These are phyloP conservation scores for Onychomys arenicola DNA, from an alignment of 2,797 vertebrate species.

Conservation along the genomic window DNA sequence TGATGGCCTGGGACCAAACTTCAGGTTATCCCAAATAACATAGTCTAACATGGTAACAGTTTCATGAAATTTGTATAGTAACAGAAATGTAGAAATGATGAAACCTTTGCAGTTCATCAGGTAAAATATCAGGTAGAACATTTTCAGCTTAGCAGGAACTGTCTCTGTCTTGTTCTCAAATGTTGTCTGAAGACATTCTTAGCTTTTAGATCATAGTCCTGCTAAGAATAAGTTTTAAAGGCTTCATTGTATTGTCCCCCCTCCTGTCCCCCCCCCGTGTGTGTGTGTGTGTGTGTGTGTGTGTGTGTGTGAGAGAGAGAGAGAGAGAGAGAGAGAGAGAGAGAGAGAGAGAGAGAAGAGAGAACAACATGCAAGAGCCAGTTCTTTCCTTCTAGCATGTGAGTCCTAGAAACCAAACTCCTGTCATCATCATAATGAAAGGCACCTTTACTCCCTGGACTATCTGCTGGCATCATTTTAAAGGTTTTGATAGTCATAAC, in stretches of 20 bases:
- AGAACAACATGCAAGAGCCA: background rate
- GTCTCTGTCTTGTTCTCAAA: background rate
- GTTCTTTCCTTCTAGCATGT: background rate
- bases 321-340: no score
- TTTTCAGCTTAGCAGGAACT: background rate
- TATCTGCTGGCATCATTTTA: background rate
- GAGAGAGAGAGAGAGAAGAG: no score
- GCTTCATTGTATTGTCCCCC: background rate
- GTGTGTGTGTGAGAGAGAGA: background rate
- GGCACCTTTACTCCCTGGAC: background rate
- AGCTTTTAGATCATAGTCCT: background rate
- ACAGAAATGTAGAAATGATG: background rate
- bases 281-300: background rate
- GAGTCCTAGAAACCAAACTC: background rate
- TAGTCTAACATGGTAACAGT: no score
- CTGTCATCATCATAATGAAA: no score
- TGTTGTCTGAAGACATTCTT: background rate
- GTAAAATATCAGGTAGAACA: background rate
- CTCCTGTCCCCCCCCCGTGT: background rate
- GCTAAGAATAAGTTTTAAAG: background rate
- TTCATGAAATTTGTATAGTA: background rate
- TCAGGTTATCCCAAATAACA: background rate
- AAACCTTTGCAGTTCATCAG: background rate
- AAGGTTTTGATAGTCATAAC: background rate
- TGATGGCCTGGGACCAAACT: background rate